A percentile compares a stretch with the other conserved stretches of the same genome.
Conservation (phyloP, 2,113 vertebrate species). For the Chlamydotis undulata region DNA sequence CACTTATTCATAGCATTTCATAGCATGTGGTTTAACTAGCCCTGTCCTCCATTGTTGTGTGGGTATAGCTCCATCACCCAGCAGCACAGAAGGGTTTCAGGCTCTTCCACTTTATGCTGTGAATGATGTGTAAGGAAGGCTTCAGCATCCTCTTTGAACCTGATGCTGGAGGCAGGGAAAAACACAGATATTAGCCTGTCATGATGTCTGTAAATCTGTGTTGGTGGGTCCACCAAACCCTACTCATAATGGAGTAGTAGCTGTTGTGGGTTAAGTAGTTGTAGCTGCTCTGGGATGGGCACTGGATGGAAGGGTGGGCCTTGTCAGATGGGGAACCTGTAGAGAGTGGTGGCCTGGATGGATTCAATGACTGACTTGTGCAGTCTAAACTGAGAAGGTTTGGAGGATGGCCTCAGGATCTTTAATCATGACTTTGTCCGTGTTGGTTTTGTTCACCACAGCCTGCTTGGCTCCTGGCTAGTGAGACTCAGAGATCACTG, state of each 20-base stretch:
- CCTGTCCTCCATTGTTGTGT: background rate
- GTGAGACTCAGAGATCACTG: background rate
- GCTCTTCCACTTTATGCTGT: background rate
- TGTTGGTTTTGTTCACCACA: background rate
- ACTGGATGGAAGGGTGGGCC: background rate
- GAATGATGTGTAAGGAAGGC: background rate
- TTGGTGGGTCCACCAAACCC: background rate
- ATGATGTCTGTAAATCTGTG: background rate
- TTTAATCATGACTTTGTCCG: background rate
- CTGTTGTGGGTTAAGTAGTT: rapidly evolving
- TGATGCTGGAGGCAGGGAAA: background rate
- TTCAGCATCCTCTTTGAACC: background rate
- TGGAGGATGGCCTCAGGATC: background rate
- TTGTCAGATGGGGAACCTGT: background rate
- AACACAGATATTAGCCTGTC: background rate
- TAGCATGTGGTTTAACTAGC: background rate
- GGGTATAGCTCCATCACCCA: background rate
- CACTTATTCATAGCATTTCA: background rate
- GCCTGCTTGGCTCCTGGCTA: background rate
- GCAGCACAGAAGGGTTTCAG: background rate
- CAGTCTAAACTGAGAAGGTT: background rate
- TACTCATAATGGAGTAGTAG: no score
- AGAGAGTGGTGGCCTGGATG: background rate
- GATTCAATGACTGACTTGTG: background rate
- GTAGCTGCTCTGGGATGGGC: background rate